Base-by-base conservation (phyloP, 2,113 vertebrate genomes). In the Heterocephalus glaber region DNA sequence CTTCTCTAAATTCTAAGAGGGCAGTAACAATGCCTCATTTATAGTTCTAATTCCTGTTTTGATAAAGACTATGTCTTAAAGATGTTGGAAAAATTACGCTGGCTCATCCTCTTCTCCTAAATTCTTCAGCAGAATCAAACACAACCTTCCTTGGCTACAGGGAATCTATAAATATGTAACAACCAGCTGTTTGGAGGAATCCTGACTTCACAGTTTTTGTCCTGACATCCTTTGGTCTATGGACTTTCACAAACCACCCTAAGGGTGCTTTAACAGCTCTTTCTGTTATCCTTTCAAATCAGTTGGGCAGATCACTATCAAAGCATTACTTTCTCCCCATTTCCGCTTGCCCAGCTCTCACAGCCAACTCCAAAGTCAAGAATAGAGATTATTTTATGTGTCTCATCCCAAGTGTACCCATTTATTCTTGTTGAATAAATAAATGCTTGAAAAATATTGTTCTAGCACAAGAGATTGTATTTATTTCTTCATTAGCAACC, bases 401-500 rank as follows among this genome's bases (percentile, higher is more conserved):
- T 63, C 86, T 93, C 92, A 22, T 22, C 5, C 38, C 6, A 6
- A 83, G 70, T 54, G 72, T 79, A n/a, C 10, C 41, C 41, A n/a
- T 65, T 82, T 82, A 13, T 49, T 88, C 24, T 30, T 70, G 38
- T 83, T 94, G 35, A 94, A 90, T 77, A 24, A 82, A 56, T 61
- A 81, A 95, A 87, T 72, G 5, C n/a, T 87, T 68, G 14, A 92
- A 90, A 88, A 90, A 95, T n/a, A 54, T 24, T 81, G 4, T 41
- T 96, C 22, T 60, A 82, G 19, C 13, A 52, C 26, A 88, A 77
- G 58, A 72, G 3, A 90, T 87, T 41, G 3, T 76, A 88, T 61
- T 11, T 88, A 88, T 96, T 49, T 95, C 38, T 95, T 94, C 92
- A 90, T 93, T 90, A 97, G 26, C 65, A 94, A 22, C 11, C 80